Percentiles rank a stretch among this genome's conserved stretches.
These are phyloP conservation scores for Aphodius granarius DNA, from an alignment of 2,888 invertebrate species.

Conservation along the genomic window DNA sequence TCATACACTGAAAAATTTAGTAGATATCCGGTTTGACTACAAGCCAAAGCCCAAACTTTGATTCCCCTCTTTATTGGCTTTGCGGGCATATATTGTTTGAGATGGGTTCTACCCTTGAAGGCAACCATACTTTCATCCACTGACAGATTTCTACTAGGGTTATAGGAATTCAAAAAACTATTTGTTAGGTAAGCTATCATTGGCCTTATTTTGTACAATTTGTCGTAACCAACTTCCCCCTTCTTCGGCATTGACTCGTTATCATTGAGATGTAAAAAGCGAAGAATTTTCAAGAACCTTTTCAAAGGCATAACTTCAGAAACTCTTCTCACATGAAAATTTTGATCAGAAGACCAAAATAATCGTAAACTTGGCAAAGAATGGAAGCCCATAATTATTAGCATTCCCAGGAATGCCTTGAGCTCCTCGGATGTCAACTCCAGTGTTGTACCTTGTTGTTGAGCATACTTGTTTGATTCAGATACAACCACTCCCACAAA, in stretches of 20 bases:
- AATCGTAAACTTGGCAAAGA: background rate
- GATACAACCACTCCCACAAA: background rate
- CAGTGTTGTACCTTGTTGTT: background rate
- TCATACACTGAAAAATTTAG: constrained; percentile 36
- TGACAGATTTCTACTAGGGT: constrained; percentile 20
- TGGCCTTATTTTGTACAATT: constrained; percentile 35
- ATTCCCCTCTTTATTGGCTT: constrained; percentile 35
- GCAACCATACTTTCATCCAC: constrained; percentile 28
- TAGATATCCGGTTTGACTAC: constrained; percentile 32
- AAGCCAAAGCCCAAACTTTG: constrained; percentile 35
- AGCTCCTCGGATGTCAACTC: constrained; percentile 1
- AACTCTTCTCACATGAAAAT: background rate
- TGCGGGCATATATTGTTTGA: constrained; percentile 35
- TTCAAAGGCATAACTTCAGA: background rate
- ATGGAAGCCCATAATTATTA: constrained; percentile 8
- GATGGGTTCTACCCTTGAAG: constrained; percentile 27
- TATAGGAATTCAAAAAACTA: constrained; percentile 20
- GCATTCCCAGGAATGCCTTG: constrained; percentile 5
- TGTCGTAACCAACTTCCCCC: constrained; percentile 22
- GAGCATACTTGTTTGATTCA: constrained; percentile 2
- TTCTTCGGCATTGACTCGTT: background rate
- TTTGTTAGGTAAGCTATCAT: constrained; percentile 25
- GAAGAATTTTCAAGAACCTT: constrained; percentile 10
- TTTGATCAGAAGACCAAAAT: constrained; percentile 11
- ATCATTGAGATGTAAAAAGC: constrained; percentile 3